Evolutionary conservation across 1,140 invertebrate species (phyloP), one percentile per base, ranked within the genome.

Genomic region (Diprion similis): DNA sequence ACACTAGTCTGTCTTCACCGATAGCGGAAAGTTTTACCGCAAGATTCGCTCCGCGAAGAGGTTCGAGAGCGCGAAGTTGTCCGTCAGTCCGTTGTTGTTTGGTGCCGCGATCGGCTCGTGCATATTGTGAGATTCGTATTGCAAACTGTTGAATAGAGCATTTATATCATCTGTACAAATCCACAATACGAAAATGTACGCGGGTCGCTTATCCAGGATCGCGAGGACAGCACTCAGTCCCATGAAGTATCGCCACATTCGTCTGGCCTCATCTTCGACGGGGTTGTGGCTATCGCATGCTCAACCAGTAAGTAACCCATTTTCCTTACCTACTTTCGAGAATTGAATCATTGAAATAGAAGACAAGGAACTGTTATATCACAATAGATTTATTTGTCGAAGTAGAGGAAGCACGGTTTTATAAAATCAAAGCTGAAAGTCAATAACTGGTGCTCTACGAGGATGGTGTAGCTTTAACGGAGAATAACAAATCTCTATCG

Each of bases 161-260:
- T 8, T 59, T 2, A 59, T 37, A 37, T 37, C 51, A 11, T 13
- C 51, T n/a, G 51, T 3, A 59, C 11, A 59, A 11, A 13, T 13
- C 51, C n/a, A 59, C n/a, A 59, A 2, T 8, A 59, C 70, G 69
- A 74, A 64, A 67, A 83, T 83, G 82, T 83, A 80, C 68, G 73
- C 75, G 67, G 71, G 70, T n/a, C 66, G 82, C 46, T 46, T 78
- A 15, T 64, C 77, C 64, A 66, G 68, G 46, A 10, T 17, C 18
- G 19, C 69, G 10, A 70, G 69, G 69, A 7, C 69, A 4, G 66
- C 80, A 75, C 11, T 59, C n/a, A 59, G 64, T 78, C 75, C 65
- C 70, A 46, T 46, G 76, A 68, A 19, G 37, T 59, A 59, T 81
- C 70, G 76, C 76, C 19, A 71, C 19, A 73, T 46, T 46, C 24